Percentiles rank a stretch among this genome's conserved stretches.
phyloP scores from a whole-genome alignment of 2,888 invertebrate genomes.

The Thymelicus lineola region DNA sequence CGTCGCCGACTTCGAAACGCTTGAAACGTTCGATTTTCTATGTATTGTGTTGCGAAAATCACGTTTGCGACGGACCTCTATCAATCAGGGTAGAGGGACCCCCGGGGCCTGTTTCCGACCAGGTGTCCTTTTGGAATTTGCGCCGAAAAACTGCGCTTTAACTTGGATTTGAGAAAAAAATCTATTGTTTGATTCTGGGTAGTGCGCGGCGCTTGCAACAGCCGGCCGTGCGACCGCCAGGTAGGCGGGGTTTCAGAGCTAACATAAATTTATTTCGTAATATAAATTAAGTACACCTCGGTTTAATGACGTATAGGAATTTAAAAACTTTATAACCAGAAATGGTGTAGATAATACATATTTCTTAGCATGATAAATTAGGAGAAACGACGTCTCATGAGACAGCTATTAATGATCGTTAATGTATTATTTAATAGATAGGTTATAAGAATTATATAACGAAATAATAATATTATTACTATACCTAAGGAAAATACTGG shows the following conservation, averaged over 20 bases:
- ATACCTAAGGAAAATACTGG: too few species aligned
- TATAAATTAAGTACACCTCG: constrained; percentile 22
- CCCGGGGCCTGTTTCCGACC: constrained; percentile 84
- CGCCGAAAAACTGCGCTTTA: constrained; percentile 79
- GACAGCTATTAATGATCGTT: too few species aligned
- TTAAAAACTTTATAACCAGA: neutral
- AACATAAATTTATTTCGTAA: constrained; percentile 33
- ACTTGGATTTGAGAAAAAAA: constrained; percentile 66
- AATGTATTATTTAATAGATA: too few species aligned
- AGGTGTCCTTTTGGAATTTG: constrained; percentile 83
- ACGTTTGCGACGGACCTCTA: constrained; percentile 73
- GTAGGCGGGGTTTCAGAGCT: constrained; percentile 57
- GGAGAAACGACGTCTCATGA: too few species aligned
- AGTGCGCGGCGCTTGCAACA: constrained; percentile 60
- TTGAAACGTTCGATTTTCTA: constrained; percentile 59
- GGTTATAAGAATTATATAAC: too few species aligned
- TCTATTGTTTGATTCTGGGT: constrained; percentile 79
- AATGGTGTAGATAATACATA: neutral
- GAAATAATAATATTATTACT: neutral
- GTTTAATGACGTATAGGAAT: constrained; percentile 21
- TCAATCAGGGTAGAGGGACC: constrained; percentile 76
- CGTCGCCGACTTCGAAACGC: constrained; percentile 70
- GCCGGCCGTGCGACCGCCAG: constrained; percentile 57
- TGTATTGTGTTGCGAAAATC: constrained; percentile 66
- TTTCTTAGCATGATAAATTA: neutral